Conservation (phyloP, 2,113 vertebrate species). For the Cebus imitator region DNA sequence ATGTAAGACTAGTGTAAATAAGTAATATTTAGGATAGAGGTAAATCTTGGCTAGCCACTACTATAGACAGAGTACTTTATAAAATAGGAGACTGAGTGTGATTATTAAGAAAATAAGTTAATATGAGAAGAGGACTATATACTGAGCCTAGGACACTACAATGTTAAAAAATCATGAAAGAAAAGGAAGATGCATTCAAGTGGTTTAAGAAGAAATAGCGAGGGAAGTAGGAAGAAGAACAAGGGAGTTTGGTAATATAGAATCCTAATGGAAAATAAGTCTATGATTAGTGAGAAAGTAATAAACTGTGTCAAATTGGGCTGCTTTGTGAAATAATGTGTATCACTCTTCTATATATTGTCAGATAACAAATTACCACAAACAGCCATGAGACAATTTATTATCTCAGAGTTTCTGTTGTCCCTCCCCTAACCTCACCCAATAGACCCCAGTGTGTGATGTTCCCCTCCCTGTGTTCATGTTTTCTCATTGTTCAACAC, state of each 20-base stretch:
- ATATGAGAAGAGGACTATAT: background rate
- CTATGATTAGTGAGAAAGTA: background rate
- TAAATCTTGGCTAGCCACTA: background rate
- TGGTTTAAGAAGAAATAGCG: background rate
- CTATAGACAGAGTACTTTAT: background rate
- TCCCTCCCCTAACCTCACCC: background rate
- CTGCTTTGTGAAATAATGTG: background rate
- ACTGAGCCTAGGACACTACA: background rate
- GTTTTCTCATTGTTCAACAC: no score
- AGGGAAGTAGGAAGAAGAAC: background rate
- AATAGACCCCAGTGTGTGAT: no score
- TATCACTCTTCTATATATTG: background rate
- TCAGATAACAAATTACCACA: background rate
- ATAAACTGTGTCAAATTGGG: no score
- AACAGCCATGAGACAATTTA: background rate
- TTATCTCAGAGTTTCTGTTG: background rate
- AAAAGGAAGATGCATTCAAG: background rate
- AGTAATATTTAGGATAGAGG: background rate
- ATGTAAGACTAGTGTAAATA: background rate
- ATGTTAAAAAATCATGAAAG: background rate
- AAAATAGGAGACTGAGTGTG: background rate
- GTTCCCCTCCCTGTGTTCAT: no score
- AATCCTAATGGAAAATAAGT: background rate
- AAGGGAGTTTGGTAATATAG: background rate
- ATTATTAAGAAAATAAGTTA: background rate